Conservation (phyloP, 2,113 vertebrate species). For the Parotia lawesii region DNA sequence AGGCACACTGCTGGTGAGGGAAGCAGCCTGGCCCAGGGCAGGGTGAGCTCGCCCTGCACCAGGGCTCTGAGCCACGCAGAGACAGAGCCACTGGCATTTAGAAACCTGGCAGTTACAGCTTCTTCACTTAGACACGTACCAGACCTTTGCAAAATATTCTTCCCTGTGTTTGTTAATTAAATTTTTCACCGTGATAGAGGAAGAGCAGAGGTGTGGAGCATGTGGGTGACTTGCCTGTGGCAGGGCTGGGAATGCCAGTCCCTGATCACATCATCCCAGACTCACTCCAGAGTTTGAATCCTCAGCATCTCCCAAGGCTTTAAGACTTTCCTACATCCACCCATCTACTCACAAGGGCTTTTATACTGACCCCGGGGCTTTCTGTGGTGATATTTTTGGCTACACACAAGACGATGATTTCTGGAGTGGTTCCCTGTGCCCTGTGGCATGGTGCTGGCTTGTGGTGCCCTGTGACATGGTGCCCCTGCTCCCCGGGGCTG, state of each 20-base stretch:
- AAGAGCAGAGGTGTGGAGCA: fast-evolving
- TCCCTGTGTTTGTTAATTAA: not conserved
- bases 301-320: not conserved
- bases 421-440: not conserved
- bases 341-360: not conserved
- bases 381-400: not conserved
- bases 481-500: not conserved
- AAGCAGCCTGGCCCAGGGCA: not conserved
- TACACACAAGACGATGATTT: fast-evolving
- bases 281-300: not conserved
- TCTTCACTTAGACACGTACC: not conserved
- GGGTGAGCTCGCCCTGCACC: not conserved
- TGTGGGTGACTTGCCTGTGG: not conserved
- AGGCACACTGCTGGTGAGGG: fast-evolving
- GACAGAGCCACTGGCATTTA: not conserved
- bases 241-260: not conserved
- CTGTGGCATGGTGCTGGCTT: no score
- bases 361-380: not conserved
- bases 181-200: fast-evolving
- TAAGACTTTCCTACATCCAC: not conserved
- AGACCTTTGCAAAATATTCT: not conserved
- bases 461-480: no score
- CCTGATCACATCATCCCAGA: not conserved
- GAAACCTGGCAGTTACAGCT: not conserved
- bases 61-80: not conserved